Evolutionary conservation across 2,113 vertebrate genomes (phyloP).

Genomic region (Eclectus roratus): DNA sequence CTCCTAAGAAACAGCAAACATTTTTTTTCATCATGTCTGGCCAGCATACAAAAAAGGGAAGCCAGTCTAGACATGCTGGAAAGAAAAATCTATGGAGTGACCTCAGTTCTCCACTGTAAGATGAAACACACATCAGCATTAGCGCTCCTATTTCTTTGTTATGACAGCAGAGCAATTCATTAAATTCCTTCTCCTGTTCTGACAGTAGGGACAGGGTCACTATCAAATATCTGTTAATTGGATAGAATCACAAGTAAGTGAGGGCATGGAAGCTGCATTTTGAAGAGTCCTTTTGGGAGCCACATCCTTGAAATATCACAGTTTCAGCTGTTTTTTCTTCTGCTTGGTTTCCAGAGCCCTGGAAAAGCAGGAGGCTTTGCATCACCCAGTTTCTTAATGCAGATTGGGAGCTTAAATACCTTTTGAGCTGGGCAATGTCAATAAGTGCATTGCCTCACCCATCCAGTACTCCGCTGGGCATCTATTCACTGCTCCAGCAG

Average conservation of each 20-base stretch:
- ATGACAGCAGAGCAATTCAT: background rate
- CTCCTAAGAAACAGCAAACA: slow-evolving; percentile 28
- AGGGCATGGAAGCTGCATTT: background rate
- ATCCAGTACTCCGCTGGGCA: background rate
- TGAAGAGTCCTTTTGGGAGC: background rate
- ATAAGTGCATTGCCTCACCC: background rate
- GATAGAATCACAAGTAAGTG: background rate
- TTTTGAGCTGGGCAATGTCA: background rate
- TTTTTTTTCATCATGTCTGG: slow-evolving; percentile 19
- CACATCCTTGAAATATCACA: background rate
- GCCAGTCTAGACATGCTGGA: slow-evolving; percentile 46
- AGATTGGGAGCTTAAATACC: background rate
- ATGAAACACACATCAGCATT: background rate
- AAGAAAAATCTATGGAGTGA: slow-evolving; percentile 42
- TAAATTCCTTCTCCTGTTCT: background rate
- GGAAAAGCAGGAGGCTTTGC: background rate
- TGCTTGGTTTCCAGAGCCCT: background rate
- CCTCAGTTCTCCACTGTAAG: slow-evolving; percentile 34
- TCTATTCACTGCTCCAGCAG: background rate
- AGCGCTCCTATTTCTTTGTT: background rate
- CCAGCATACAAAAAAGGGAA: slow-evolving; percentile 49
- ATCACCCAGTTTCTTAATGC: background rate
- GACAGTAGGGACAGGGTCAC: background rate
- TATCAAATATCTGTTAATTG: background rate
- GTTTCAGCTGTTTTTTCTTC: background rate